A percentile compares a stretch with the other conserved stretches of the same genome.
phyloP scores from a whole-genome alignment of 53 echinoderm and acorn worm species.

The Echinarachnius parma region DNA sequence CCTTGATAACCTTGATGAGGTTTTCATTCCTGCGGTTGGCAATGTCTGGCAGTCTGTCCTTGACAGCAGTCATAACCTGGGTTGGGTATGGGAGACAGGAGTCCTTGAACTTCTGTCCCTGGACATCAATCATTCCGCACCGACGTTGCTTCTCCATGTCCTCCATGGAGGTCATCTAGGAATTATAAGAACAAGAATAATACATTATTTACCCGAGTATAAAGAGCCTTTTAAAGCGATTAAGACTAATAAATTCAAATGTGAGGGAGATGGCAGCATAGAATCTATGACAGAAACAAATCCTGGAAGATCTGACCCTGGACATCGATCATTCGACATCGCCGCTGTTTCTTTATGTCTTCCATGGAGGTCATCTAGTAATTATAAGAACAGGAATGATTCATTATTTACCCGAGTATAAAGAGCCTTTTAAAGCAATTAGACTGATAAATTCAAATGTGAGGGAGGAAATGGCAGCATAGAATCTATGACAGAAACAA shows the following conservation, averaged over 20 bases:
- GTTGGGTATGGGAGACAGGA: constrained; percentile 84
- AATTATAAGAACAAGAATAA: no score
- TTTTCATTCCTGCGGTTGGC: constrained; percentile 90
- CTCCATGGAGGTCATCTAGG: constrained; percentile 69
- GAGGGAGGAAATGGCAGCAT: no score
- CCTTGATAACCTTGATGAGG: constrained; percentile 89
- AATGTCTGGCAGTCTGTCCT: constrained; percentile 75
- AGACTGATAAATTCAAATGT: no score
- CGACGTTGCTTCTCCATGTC: constrained; percentile 69
- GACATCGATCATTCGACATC: constrained; percentile 84
- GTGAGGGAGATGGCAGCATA: no score
- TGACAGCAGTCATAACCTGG: constrained; percentile 71
- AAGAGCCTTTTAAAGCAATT: no score
- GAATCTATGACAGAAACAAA: constrained; percentile 76
- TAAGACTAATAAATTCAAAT: no score
- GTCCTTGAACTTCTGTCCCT: constrained; percentile 59
- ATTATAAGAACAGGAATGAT: no score
- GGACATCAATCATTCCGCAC: constrained; percentile 80
- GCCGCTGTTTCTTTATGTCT: constrained; percentile 61
- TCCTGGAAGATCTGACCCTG: constrained; percentile 62
- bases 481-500: constrained; percentile 81
- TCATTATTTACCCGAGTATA: no score
- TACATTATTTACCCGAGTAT: no score
- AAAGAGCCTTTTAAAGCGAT: no score
- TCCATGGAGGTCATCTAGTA: constrained; percentile 73